phyloP scores from a whole-genome alignment of 64 coral and sea anemone species.

The Hydrozoanthus tunicans region DNA sequence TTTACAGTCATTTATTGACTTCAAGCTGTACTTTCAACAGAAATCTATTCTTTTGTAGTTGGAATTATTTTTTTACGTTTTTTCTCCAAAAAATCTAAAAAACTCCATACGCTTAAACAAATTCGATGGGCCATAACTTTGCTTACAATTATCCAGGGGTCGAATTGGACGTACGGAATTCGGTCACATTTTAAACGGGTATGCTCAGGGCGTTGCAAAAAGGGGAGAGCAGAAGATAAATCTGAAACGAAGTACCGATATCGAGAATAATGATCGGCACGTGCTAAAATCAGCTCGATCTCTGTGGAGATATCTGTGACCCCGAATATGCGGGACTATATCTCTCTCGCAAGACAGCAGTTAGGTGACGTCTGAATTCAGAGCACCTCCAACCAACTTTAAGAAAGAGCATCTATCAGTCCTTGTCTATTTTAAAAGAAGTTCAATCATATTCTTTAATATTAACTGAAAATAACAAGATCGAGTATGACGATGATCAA shows the following conservation, averaged over 20 bases:
- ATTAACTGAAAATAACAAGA: conserved; percentile 22
- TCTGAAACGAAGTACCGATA: background rate
- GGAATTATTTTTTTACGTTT: conserved; percentile 12
- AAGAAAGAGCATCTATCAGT: conserved; percentile 59
- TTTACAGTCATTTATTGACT: conserved; percentile 21
- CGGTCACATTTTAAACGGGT: conserved; percentile 43
- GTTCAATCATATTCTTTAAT: conserved; percentile 39
- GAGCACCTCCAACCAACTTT: conserved; percentile 55
- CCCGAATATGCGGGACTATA: conserved; percentile 50
- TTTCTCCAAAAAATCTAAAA: conserved; percentile 14
- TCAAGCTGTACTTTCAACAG: conserved; percentile 29
- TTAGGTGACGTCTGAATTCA: conserved; percentile 46
- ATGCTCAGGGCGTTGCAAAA: conserved; percentile 42
- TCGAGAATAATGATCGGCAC: conserved; percentile 51
- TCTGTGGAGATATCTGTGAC: conserved; percentile 56
- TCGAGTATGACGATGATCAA: background rate
- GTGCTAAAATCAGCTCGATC: conserved; percentile 56
- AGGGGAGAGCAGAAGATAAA: conserved; percentile 31
- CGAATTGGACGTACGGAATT: background rate
- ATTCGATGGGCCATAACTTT: too few relatives aligned
- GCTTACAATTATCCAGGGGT: background rate
- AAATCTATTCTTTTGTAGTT: conserved; percentile 32
- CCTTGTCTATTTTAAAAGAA: conserved; percentile 58
- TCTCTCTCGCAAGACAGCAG: conserved; percentile 50
- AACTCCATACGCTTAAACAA: background rate